phyloP scores from a whole-genome alignment of 2,888 invertebrate genomes.

The Xanthia togata region DNA sequence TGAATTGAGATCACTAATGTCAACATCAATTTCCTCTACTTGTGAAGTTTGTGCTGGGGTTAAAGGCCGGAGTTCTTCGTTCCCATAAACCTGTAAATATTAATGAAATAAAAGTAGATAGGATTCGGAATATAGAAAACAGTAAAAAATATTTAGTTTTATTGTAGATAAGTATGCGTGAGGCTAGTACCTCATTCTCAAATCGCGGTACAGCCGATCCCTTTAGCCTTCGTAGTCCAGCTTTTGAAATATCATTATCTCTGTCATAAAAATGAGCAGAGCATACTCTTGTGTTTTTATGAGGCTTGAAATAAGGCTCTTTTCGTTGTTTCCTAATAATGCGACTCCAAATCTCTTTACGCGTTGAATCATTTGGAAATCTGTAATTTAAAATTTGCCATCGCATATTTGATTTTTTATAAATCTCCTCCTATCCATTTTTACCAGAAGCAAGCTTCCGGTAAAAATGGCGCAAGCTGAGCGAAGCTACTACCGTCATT shows the following conservation, averaged over 20 bases:
- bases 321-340: background rate
- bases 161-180: background rate
- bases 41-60: background rate
- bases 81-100: background rate
- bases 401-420: too few relatives aligned
- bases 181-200: background rate
- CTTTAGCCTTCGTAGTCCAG: background rate
- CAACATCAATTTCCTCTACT: constrained; percentile 6
- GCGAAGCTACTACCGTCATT: too few relatives aligned
- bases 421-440: too few relatives aligned
- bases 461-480: too few relatives aligned
- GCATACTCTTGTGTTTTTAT: background rate
- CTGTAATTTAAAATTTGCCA: too few relatives aligned
- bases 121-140: background rate
- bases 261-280: background rate
- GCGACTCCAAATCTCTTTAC: too few relatives aligned
- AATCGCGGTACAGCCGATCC: background rate
- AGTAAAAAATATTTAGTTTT: background rate
- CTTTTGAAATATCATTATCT: background rate
- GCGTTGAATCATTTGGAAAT: too few relatives aligned
- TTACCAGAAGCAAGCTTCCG: too few relatives aligned
- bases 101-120: background rate
- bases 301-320: background rate
- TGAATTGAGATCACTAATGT: background rate
- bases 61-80: background rate